Base-by-base conservation (phyloP, 2,888 invertebrate species). In the Cerastis leucographa region DNA sequence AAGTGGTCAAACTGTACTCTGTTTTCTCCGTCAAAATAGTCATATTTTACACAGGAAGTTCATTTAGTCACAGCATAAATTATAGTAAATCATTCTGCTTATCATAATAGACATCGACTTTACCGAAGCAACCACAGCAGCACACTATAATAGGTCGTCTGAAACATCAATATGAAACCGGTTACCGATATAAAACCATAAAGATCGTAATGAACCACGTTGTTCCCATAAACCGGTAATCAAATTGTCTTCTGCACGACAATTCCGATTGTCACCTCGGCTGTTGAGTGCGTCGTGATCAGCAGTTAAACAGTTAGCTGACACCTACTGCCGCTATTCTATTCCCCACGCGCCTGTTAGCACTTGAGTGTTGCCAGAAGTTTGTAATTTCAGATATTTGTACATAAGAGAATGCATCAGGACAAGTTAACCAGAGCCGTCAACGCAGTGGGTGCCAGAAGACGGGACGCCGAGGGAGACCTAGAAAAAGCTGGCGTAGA, bases 261-360 rank as follows among this genome's bases (percentile, higher is more conserved):
- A 40, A 59, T 81, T 75, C n/a, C 40, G 61, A 84, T 71, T 72
- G 83, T 76, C 87, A 80, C 71, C 65, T 80, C 51, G n/a, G 54
- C 69, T 74, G 44, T 19, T 44, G 54, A 68, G 19, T 64, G 46
- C 64, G 35, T 64, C 29, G 25, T 56, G 71, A 77, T 70, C 77
- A 72, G 46, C 70, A 68, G 59, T 71, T 54, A 64, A 79, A 79
- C 76, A 78, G 77, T 76, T 74, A 67, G 59, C 29, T 75, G 54
- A 80, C 86, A 71, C 80, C 88, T 81, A 88, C 80, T 70, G 29
- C 22, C 22, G 59, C 49, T 42, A 80, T 79, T 67, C 2, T 46
- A 42, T 29, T 42, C 65, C 87, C 85, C 78, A 88, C 87, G 61
- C 79, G 61, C 17, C 65, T 56, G 46, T 70, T 46, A 78, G 70